phyloP scores from a whole-genome alignment of 2,888 invertebrate genomes.

The Syritta pipiens region DNA sequence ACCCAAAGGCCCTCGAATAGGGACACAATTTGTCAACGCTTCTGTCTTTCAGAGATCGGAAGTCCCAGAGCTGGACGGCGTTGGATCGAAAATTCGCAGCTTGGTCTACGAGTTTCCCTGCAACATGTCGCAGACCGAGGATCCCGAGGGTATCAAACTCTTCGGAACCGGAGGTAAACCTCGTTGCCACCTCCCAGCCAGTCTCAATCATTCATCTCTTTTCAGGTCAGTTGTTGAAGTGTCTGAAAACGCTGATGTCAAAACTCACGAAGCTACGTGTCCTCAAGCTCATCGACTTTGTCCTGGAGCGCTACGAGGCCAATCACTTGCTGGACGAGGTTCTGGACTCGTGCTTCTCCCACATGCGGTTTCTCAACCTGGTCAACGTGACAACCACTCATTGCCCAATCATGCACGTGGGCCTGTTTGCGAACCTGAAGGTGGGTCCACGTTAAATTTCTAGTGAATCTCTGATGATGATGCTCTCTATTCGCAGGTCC shows the following conservation, averaged over 20 bases:
- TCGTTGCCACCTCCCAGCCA: too few species aligned
- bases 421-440: conserved; percentile 86
- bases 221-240: conserved; percentile 82
- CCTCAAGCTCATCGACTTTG: conserved; percentile 86
- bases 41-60: conserved; percentile 69
- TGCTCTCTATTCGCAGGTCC: conserved; percentile 78
- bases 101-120: conserved; percentile 88
- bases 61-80: conserved; percentile 76
- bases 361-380: conserved; percentile 83
- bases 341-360: conserved; percentile 83
- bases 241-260: conserved; percentile 84
- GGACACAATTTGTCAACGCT: too few species aligned
- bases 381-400: conserved; percentile 86
- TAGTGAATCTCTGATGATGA: neutral
- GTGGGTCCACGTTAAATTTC: conserved; percentile 75
- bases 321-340: conserved; percentile 87
- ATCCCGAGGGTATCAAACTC: conserved; percentile 83
- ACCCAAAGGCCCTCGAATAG: too few species aligned
- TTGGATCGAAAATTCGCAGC: conserved; percentile 82
- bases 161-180: conserved; percentile 88
- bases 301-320: conserved; percentile 86
- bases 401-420: conserved; percentile 86
- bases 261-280: conserved; percentile 83
- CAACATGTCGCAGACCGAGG: conserved; percentile 84
- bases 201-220: too few species aligned